phyloP scores from a whole-genome alignment of 1,140 invertebrate species.

The Mizuhopecten yessoensis region DNA sequence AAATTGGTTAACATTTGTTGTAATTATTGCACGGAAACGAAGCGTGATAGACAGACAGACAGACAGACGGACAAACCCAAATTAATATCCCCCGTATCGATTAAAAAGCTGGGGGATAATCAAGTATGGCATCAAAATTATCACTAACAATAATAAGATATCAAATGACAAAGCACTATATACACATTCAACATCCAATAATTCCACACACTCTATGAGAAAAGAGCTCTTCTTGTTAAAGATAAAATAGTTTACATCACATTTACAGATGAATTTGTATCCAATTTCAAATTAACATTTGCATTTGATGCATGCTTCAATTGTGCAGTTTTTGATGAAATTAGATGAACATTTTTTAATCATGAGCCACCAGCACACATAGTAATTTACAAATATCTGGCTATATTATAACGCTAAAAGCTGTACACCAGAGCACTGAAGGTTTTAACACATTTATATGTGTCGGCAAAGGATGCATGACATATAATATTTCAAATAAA shows the following conservation, averaged over 20 bases:
- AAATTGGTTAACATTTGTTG: no score
- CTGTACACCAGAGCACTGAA: background rate
- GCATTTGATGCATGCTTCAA: background rate
- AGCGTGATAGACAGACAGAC: no score
- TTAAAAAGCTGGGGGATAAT: no score
- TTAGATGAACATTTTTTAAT: background rate
- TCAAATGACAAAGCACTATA: background rate
- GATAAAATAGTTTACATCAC: background rate
- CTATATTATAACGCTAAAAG: background rate
- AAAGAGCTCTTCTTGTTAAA: background rate
- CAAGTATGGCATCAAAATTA: constrained; percentile 2
- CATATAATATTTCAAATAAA: background rate
- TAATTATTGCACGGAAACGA: no score
- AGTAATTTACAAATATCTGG: background rate
- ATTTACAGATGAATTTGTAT: background rate
- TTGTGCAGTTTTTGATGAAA: background rate
- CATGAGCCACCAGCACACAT: background rate
- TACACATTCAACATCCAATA: background rate
- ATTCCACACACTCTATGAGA: background rate
- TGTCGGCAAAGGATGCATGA: background rate
- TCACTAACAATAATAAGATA: background rate
- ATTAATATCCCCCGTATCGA: no score
- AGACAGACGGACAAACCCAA: no score
- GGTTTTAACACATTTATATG: background rate
- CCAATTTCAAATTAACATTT: background rate